Evolutionary conservation across 35 echinoderm and acorn worm species (phyloP).

Genomic region (Amphiura filiformis): DNA sequence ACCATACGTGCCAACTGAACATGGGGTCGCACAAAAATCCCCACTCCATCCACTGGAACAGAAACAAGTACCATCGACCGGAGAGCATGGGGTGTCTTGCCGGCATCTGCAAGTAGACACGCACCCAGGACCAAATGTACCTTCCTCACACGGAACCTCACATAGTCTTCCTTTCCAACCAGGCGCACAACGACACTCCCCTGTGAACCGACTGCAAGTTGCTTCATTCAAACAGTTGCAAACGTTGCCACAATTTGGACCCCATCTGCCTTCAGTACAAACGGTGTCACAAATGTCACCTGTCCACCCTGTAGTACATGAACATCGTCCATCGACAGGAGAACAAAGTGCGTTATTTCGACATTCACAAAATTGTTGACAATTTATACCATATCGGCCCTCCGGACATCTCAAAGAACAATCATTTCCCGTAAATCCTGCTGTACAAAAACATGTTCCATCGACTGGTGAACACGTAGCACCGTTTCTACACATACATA

Average conservation of each 20-base stretch:
- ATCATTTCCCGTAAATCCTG: constrained; percentile 59
- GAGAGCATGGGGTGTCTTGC: constrained; percentile 54
- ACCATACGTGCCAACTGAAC: constrained; percentile 57
- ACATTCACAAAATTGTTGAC: constrained; percentile 49
- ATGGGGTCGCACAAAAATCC: constrained; percentile 38
- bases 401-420: constrained; percentile 47
- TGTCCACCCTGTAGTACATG: constrained; percentile 53
- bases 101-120: constrained; percentile 35
- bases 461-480: constrained; percentile 72
- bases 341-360: constrained; percentile 31
- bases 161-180: constrained; percentile 63
- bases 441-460: constrained; percentile 69
- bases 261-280: constrained; percentile 68
- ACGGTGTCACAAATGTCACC: constrained; percentile 62
- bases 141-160: constrained; percentile 41
- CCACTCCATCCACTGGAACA: constrained; percentile 61
- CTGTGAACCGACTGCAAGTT: constrained; percentile 59
- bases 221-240: constrained; percentile 71
- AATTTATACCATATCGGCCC: constrained; percentile 61
- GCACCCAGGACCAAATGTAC: constrained; percentile 62
- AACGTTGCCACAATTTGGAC: constrained; percentile 32
- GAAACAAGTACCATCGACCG: constrained; percentile 47
- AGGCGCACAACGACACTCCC: constrained; percentile 57
- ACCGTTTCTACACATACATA: constrained; percentile 61
- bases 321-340: constrained; percentile 54